phyloP scores from a whole-genome alignment of 2,113 vertebrate genomes.

The Ochotona curzoniae region DNA sequence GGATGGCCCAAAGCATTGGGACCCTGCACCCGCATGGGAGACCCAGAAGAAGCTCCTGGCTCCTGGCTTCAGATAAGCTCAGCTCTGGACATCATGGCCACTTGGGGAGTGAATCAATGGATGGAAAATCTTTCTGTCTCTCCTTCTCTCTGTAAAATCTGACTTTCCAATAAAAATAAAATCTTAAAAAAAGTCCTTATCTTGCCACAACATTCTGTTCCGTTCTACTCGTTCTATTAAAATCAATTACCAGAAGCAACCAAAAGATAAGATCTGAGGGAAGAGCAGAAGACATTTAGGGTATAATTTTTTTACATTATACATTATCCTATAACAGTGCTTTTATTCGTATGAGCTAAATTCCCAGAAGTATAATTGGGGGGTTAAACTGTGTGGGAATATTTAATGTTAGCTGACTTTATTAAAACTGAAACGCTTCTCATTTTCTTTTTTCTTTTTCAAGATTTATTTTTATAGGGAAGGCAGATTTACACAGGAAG shows the following conservation, averaged over 20 bases:
- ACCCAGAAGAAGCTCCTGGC: no score
- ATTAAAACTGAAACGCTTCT: conserved; percentile 23
- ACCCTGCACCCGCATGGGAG: no score
- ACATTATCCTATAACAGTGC: neutral
- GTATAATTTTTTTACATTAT: conserved; percentile 24
- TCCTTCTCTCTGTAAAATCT: no score
- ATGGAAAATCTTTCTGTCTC: no score
- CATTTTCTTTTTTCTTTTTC: no score
- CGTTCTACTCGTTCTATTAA: neutral
- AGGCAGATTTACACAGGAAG: no score
- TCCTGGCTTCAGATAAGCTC: no score
- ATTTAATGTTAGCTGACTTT: conserved; percentile 22
- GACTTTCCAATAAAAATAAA: no score
- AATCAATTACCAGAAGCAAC: conserved; percentile 36
- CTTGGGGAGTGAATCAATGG: no score
- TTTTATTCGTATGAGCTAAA: conserved; percentile 24
- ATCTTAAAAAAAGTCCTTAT: conserved; percentile 13
- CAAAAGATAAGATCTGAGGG: conserved; percentile 42
- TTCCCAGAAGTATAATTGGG: conserved; percentile 32
- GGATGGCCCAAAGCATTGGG: no score
- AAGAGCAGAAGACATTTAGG: conserved; percentile 37
- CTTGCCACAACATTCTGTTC: conserved; percentile 13
- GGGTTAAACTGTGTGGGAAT: conserved; percentile 21
- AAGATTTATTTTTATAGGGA: no score
- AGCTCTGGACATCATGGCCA: no score